Conservation (phyloP, 2,888 invertebrate genomes). For the Asteroscopus sphinx region DNA sequence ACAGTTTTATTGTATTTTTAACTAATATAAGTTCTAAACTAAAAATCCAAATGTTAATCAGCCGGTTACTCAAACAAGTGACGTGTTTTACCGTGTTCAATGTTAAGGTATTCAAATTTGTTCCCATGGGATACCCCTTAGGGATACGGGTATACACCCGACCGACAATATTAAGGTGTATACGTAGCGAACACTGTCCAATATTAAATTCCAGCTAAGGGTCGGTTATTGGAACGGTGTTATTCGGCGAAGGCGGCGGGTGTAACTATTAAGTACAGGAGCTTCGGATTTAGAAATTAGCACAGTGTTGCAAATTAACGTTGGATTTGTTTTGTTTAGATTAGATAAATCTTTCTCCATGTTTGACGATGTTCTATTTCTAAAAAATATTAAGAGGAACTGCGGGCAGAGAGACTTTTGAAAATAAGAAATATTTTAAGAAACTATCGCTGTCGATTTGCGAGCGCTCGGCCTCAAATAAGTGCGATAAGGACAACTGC, state of each 20-base stretch:
- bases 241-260: constrained; percentile 3
- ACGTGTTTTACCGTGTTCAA: constrained; percentile 6
- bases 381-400: too few species aligned
- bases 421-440: too few species aligned
- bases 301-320: too few species aligned
- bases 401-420: too few species aligned
- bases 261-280: neutral
- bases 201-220: constrained; percentile 42
- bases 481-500: too few species aligned
- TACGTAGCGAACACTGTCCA: constrained; percentile 15
- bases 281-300: neutral
- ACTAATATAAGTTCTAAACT: neutral
- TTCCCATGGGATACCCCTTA: constrained; percentile 15
- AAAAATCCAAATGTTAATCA: constrained; percentile 8
- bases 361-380: too few species aligned
- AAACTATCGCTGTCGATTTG: too few species aligned
- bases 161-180: constrained; percentile 21
- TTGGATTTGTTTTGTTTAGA: too few species aligned
- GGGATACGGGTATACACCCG: too few species aligned
- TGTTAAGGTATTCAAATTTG: constrained; percentile 33
- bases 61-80: constrained; percentile 8
- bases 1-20: too few species aligned
- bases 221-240: constrained; percentile 19
- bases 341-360: too few species aligned
- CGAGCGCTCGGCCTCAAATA: too few species aligned